Evolutionary conservation across 2,888 invertebrate species (phyloP).

Genomic region (Heliothis peltigera): DNA sequence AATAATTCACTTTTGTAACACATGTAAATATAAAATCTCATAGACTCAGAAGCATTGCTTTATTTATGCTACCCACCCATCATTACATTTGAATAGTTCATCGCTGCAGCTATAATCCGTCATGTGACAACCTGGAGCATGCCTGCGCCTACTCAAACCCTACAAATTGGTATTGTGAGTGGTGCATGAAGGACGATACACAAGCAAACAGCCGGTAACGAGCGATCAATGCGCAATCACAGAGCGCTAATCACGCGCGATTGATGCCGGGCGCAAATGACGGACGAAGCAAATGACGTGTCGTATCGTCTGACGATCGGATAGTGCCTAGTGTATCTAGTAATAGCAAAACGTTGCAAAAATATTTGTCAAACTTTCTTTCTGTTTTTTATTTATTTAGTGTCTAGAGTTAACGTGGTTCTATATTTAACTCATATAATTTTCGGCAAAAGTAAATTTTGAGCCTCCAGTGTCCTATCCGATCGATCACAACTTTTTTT

Average conservation of each 20-base stretch:
- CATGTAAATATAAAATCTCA: too few relatives aligned
- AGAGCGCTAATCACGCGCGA: slow-evolving; percentile 78
- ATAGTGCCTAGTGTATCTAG: too few relatives aligned
- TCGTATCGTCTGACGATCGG: slow-evolving; percentile 60
- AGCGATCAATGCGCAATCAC: slow-evolving; percentile 80
- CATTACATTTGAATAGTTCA: not conserved
- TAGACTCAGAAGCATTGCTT: too few relatives aligned
- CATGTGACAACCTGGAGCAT: slow-evolving; percentile 6
- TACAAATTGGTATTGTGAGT: slow-evolving; percentile 48
- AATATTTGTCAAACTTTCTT: too few relatives aligned
- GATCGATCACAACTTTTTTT: too few relatives aligned
- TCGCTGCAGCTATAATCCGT: not conserved
- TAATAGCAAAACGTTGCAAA: too few relatives aligned
- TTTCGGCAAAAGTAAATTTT: too few relatives aligned
- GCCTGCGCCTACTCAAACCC: slow-evolving; percentile 23
- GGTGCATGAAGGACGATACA: slow-evolving; percentile 35
- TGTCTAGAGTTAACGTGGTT: too few relatives aligned
- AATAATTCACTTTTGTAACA: too few relatives aligned
- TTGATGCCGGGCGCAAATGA: slow-evolving; percentile 70
- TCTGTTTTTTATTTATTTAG: too few relatives aligned
- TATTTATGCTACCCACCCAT: not conserved
- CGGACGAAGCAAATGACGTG: slow-evolving; percentile 68
- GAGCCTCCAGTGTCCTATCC: too few relatives aligned
- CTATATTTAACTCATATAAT: too few relatives aligned
- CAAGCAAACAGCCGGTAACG: slow-evolving; percentile 59